Evolutionary conservation across 2,113 vertebrate genomes (phyloP), one percentile per base, ranked within the genome.

Genomic region (Gadus macrocephalus): DNA sequence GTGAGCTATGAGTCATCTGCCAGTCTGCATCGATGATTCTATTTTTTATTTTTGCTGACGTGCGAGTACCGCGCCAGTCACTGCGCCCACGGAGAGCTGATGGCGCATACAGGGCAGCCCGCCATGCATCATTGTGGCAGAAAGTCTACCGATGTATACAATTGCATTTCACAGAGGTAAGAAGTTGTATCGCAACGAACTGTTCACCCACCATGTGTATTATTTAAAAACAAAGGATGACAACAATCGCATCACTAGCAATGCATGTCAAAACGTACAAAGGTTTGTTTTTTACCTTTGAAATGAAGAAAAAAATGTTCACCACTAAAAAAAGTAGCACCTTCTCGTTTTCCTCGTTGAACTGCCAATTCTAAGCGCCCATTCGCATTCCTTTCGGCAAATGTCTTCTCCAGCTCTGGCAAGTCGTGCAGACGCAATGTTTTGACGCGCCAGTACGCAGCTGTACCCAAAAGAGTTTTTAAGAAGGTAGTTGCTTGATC

Each of bases 361-460:
- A 79, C 66, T 75, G 82, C 81, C 88, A 86, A 74, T 78, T 60
- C 81, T 83, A 84, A 80, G 74, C 5, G 22, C 71, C 67, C 60
- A 73, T 73, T 85, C 20, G 83, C 80, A 78, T 86, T 85, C 78
- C 77, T 78, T 68, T 70, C 74, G 19, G 62, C 62, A 66, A 83
- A 79, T 70, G 55, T 80, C 77, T 63, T 85, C 75, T 74, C 67
- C 35, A 61, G 73, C 73, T 65, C 78, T 78, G 80, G 53, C 15
- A 78, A 78, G 71, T 85, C 82, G 68, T 85, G 85, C 77, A 82
- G 86, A 89, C 89, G 87, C 83, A 88, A 86, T 89, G 89, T 89
- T 91, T 89, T 88, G 86, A 85, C 81, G 83, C 83, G 62, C 35
- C 63, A 42, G 31, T 62, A 72, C 65, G 83, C 84, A 83, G 70